These are phyloP conservation scores for Varanus salvator DNA, from an alignment of 2,113 vertebrate species.

Conservation along the genomic window DNA sequence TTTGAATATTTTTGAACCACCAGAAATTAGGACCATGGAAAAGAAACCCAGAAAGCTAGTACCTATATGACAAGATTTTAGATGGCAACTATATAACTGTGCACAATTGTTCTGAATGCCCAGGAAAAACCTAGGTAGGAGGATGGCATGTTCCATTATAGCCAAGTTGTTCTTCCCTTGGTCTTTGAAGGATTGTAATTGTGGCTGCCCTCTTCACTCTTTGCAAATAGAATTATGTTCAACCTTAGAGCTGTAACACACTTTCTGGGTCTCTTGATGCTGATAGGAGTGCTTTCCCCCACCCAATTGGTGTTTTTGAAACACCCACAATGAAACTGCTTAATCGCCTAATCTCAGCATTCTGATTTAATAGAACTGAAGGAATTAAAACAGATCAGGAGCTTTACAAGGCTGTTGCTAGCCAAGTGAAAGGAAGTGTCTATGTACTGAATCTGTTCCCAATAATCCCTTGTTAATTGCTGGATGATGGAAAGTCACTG, in stretches of 20 bases:
- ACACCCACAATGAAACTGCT: constrained; percentile 67
- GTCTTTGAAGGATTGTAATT: neutral
- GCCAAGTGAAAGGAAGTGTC: constrained; percentile 28
- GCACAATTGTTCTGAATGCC: neutral
- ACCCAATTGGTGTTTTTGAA: constrained; percentile 15
- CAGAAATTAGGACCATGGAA: neutral
- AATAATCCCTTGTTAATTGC: constrained; percentile 69
- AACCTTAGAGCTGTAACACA: neutral
- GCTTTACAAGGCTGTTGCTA: constrained; percentile 68
- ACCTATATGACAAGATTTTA: neutral
- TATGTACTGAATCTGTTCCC: constrained; percentile 62
- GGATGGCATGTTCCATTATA: neutral
- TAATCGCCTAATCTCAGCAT: constrained; percentile 60
- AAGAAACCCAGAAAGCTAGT: neutral
- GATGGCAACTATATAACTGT: neutral
- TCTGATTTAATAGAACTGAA: constrained; percentile 67
- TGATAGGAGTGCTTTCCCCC: neutral
- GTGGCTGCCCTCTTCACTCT: neutral
- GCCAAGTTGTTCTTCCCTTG: neutral
- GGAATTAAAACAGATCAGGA: constrained; percentile 63
- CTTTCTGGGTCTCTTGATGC: neutral
- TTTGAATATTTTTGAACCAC: neutral
- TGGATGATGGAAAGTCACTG: constrained; percentile 60
- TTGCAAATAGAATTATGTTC: neutral
- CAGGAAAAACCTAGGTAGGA: neutral